phyloP scores from a whole-genome alignment of 2,113 vertebrate species.

The Carassius gibelio region DNA sequence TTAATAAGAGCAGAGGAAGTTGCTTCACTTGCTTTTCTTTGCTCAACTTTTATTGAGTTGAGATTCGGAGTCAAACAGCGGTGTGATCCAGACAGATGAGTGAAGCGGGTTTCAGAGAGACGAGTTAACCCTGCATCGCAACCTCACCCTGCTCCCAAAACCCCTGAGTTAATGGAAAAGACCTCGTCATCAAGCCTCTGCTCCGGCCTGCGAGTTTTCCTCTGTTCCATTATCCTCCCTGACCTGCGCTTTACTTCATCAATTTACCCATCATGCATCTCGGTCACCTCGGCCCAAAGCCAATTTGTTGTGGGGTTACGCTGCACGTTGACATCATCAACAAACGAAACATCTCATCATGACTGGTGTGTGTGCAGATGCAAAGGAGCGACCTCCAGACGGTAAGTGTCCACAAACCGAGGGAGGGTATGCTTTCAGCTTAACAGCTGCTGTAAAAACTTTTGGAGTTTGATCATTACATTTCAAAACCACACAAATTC shows the following conservation, averaged over 20 bases:
- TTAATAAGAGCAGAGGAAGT: neutral
- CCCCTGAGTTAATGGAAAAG: conserved; percentile 75
- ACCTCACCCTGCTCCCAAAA: conserved; percentile 30
- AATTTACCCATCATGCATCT: conserved; percentile 62
- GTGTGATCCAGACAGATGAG: conserved; percentile 38
- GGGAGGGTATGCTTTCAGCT: neutral
- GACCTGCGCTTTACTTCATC: conserved; percentile 67
- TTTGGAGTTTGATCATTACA: neutral
- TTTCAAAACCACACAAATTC: neutral
- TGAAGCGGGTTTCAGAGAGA: conserved; percentile 55
- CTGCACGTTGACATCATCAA: conserved; percentile 19
- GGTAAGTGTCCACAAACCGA: neutral
- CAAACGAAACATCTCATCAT: conserved; percentile 27
- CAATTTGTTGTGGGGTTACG: conserved; percentile 43
- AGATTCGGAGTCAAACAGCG: conserved; percentile 22
- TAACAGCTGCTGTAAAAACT: neutral
- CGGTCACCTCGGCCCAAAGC: conserved; percentile 46
- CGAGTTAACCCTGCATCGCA: conserved; percentile 58
- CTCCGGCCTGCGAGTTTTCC: conserved; percentile 51
- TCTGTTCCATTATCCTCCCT: conserved; percentile 71
- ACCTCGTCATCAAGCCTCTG: conserved; percentile 66
- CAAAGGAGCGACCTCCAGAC: neutral
- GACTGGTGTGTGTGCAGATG: neutral
- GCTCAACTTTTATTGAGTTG: conserved; percentile 40
- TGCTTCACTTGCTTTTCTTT: conserved; percentile 23